These are phyloP conservation scores for Psammodynastes pulverulentus DNA, from an alignment of 2,113 vertebrate genomes.

Conservation along the genomic window DNA sequence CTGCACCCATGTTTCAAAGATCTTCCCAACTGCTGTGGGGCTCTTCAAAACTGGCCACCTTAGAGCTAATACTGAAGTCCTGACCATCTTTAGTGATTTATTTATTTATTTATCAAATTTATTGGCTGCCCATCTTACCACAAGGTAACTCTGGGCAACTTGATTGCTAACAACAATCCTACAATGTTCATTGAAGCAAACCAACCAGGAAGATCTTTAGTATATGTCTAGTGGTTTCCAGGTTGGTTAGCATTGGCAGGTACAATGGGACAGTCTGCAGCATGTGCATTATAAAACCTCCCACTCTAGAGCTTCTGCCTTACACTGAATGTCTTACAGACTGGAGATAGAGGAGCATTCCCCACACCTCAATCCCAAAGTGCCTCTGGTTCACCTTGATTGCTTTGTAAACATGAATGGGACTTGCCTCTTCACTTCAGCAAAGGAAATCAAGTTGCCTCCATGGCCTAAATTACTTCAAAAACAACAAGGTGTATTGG, in stretches of 20 bases:
- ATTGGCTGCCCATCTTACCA: no score
- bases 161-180: background rate
- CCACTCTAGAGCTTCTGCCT: background rate
- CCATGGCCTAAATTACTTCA: background rate
- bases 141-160: background rate
- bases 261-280: background rate
- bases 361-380: background rate
- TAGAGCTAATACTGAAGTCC: no score
- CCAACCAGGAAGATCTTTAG: background rate
- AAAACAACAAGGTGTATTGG: background rate
- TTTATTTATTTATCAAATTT: no score
- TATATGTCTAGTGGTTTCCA: background rate
- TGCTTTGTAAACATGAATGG: background rate
- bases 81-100: no score
- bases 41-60: no score
- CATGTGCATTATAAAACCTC: background rate
- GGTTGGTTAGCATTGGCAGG: background rate
- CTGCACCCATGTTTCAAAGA: no score
- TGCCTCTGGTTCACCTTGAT: background rate
- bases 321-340: background rate
- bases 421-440: background rate
- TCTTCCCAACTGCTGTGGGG: no score
- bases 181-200: background rate
- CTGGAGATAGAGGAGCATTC: background rate
- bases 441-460: background rate